Evolutionary conservation across 2,888 invertebrate species (phyloP).

Genomic region (Eutolmus rufibarbis): DNA sequence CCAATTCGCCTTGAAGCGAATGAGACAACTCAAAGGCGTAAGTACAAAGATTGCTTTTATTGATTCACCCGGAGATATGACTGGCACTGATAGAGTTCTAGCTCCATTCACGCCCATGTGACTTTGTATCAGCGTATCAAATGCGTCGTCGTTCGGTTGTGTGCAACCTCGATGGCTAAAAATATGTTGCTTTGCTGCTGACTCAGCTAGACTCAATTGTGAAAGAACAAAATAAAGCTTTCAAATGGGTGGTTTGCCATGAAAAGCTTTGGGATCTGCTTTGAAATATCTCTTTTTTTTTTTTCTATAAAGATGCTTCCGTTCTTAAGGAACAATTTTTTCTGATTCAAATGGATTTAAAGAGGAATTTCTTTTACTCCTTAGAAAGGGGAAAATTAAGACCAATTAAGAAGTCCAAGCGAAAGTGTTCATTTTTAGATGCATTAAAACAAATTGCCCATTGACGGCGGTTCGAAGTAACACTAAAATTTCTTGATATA

Average conservation of each 20-base stretch:
- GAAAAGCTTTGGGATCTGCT: background rate
- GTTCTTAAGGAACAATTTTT: background rate
- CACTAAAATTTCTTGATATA: too few species aligned
- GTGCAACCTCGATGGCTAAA: background rate
- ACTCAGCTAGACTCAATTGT: background rate
- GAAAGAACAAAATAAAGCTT: background rate
- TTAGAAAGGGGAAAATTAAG: background rate
- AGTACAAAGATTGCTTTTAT: conserved; percentile 54
- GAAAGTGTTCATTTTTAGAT: background rate
- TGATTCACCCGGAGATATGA: conserved; percentile 27
- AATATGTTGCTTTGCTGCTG: background rate
- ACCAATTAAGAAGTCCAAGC: background rate
- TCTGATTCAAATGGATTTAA: background rate
- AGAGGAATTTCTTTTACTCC: background rate
- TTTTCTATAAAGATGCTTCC: background rate
- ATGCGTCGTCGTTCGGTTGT: background rate
- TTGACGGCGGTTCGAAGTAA: background rate
- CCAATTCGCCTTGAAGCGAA: conserved; percentile 78
- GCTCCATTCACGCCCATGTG: background rate
- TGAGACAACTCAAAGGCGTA: conserved; percentile 84
- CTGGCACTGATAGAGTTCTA: background rate
- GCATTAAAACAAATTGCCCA: too few species aligned
- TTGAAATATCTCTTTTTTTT: background rate
- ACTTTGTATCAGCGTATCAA: background rate
- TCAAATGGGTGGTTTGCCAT: background rate